Evolutionary conservation across 2,888 invertebrate genomes (phyloP), one percentile per base, ranked within the genome.

Genomic region (Lepetodrilus schrolli): DNA sequence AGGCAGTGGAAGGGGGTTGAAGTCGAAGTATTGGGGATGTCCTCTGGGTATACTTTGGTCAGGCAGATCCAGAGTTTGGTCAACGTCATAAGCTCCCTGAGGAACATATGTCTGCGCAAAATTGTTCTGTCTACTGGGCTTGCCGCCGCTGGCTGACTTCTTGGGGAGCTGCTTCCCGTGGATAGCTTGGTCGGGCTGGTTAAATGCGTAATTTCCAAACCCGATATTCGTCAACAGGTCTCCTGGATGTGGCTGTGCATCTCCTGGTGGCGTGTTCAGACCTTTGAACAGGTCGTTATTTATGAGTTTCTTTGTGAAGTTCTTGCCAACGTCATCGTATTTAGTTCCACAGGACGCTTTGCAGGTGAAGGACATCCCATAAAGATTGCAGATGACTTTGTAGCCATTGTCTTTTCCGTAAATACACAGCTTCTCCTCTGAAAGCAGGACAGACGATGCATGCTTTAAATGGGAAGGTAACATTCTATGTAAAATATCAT

Each of bases 301-400:
- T 17, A 58, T 58, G 58, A 23, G 26, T 26, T 34, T 30, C 21
- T 30, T 23, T 23, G 30, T 58, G 34, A 58, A 58, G 34, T 58
- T 58, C 38, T 66, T 66, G 37, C 70, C 70, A 26, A 70, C 70
- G 30, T 70, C 70, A 36, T 70, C 37, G 50, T 50, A 34, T 50
- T 70, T 49, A 8, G 50, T 30, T 8, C 70, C 70, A 26, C 70
- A 70, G 23, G 70, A 70, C 5, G 70, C 70, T 26, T 50, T 70
- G 50, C 70, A 70, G 23, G 70, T 21, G 50, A 50, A 70, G 36
- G 49, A 37, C 50, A 50, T 50, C 5, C 50, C 49, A 8, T 50
- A 30, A 13, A 13, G 17, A 34, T 34, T 30, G 26, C 70, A 70
- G 20, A 36, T 23, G n/a, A 70, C 49, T 36, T 50, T 37, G 37